These are phyloP conservation scores for Lordiphosa andalusiaca DNA, from an alignment of 2,888 invertebrate species.

Conservation along the genomic window DNA sequence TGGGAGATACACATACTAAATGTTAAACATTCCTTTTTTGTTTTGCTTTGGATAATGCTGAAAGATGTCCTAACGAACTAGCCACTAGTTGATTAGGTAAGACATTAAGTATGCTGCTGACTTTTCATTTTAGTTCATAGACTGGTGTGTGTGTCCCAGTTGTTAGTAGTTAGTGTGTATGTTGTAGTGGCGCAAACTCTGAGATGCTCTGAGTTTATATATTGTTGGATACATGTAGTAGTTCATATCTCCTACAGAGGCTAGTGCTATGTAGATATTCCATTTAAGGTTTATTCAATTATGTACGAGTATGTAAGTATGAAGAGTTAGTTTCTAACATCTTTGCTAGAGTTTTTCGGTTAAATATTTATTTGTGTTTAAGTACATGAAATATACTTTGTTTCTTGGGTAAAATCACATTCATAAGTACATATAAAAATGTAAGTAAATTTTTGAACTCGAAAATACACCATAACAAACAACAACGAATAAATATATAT, in stretches of 20 bases:
- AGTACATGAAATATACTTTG: constrained; percentile 3
- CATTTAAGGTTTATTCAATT: constrained; percentile 5
- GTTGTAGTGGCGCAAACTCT: constrained; percentile 30
- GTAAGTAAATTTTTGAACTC: constrained; percentile 54
- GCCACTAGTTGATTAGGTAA: constrained; percentile 38
- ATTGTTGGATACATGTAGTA: constrained; percentile 16
- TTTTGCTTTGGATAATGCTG: constrained; percentile 49
- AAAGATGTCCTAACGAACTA: constrained; percentile 40
- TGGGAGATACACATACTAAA: constrained; percentile 50
- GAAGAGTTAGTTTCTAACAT: background rate
- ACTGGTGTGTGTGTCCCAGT: constrained; percentile 4
- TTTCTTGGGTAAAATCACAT: constrained; percentile 39
- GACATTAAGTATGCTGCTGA: constrained; percentile 34
- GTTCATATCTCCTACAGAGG: constrained; percentile 16
- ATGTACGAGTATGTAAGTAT: constrained; percentile 4
- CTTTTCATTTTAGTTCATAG: constrained; percentile 9
- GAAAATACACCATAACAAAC: constrained; percentile 70
- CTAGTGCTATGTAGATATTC: constrained; percentile 19
- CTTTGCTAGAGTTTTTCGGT: background rate
- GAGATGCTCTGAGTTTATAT: constrained; percentile 24
- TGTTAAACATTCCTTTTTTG: constrained; percentile 15
- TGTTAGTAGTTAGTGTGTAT: constrained; percentile 30
- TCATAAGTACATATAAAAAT: constrained; percentile 38
- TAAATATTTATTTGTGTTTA: constrained; percentile 4
- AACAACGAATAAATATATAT: too few species aligned